Conservation (phyloP, 2,888 invertebrate genomes). For the Eupithecia subumbrata region DNA sequence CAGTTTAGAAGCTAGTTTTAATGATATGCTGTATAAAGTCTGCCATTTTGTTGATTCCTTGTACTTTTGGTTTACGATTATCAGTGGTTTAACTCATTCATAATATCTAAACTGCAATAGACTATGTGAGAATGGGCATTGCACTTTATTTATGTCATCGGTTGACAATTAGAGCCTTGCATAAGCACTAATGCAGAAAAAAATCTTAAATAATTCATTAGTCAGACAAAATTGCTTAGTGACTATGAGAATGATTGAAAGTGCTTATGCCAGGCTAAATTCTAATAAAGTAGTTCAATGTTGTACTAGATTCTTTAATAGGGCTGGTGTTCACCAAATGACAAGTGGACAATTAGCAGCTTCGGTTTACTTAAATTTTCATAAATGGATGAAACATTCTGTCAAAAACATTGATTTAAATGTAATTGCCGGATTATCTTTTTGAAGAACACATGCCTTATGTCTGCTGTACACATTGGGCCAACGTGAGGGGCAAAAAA, state of each 20-base stretch:
- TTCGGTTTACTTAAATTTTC: not conserved
- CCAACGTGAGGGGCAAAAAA: too few relatives aligned
- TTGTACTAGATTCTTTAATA: not conserved
- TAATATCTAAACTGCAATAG: not conserved
- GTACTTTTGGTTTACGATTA: not conserved
- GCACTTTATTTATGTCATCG: not conserved
- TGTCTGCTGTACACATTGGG: too few relatives aligned
- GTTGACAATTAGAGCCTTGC: not conserved
- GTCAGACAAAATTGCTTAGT: not conserved
- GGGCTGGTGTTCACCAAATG: not conserved
- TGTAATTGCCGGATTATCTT: not conserved
- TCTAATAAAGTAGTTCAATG: not conserved
- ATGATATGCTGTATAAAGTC: too few relatives aligned
- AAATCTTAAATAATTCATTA: not conserved
- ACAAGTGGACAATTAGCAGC: not conserved
- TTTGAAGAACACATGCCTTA: not conserved
- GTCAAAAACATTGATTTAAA: not conserved
- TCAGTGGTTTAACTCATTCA: not conserved
- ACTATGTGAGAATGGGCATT: slow-evolving; percentile 9
- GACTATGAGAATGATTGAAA: not conserved
- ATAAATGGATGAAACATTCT: too few relatives aligned
- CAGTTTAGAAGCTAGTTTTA: not conserved
- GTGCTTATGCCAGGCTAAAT: not conserved
- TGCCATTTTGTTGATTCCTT: not conserved
- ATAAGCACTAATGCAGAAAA: not conserved